Evolutionary conservation across 1,140 invertebrate species (phyloP).

Genomic region (Diploscapter pachys): DNA sequence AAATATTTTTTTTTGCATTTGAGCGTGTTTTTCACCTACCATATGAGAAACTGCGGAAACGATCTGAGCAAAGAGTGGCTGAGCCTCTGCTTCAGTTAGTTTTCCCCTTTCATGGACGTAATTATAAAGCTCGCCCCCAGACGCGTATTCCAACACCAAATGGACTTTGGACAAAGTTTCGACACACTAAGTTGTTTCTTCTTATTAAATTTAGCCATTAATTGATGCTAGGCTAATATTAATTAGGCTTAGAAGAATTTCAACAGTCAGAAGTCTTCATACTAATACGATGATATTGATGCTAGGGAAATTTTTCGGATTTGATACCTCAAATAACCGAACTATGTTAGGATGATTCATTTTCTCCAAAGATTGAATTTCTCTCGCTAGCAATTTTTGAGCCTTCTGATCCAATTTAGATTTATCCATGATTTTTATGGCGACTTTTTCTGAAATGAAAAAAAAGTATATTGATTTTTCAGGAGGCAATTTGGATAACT

Average conservation of each 20-base stretch:
- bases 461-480: no score
- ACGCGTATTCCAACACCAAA: slow-evolving; percentile 79
- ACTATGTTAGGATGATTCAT: slow-evolving; percentile 78
- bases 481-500: no score
- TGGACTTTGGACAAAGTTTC: slow-evolving; percentile 78
- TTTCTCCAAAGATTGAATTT: slow-evolving; percentile 75
- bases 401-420: slow-evolving; percentile 76
- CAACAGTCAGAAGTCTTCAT: background rate
- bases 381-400: slow-evolving; percentile 72
- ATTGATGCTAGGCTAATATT: background rate
- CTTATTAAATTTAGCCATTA: background rate
- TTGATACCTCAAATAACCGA: slow-evolving; percentile 61
- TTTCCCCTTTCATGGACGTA: slow-evolving; percentile 76
- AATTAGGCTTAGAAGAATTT: background rate
- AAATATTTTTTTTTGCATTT: no score
- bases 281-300: background rate
- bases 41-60: slow-evolving; percentile 77
- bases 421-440: slow-evolving; percentile 84
- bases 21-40: slow-evolving; percentile 64
- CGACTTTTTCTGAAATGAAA: slow-evolving; percentile 71
- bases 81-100: slow-evolving; percentile 71
- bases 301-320: background rate
- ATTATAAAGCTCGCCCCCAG: slow-evolving; percentile 74
- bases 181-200: slow-evolving; percentile 60
- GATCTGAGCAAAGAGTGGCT: slow-evolving; percentile 74